Evolutionary conservation across 1,140 invertebrate species (phyloP), one percentile per base, ranked within the genome.

Genomic region (Drosophila ohnishii): DNA sequence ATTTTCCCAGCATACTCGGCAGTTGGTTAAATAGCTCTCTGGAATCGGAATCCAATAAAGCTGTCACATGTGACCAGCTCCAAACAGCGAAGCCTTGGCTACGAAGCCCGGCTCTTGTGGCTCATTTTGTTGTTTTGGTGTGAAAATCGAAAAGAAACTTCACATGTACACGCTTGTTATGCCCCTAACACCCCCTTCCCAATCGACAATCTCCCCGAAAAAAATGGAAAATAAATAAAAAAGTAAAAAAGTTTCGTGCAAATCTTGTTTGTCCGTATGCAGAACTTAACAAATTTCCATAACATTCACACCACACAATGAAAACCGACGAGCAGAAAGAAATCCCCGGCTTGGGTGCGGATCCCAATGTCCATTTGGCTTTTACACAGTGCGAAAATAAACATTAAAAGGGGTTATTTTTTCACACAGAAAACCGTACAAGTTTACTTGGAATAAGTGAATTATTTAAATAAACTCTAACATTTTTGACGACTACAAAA

Each of bases 231-330:
- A 35, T 8, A 22, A 53, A 22, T 22, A 53, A 55, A 55, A 53
- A 22, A 19, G 16, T 14, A 14, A 3, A 14, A 73, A 76, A 70
- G 79, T 79, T 86, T 86, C 82, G 83, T 87, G 83, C 82, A 86
- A 86, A 79, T 86, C 71, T 86, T 87, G 78, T 84, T 76, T 66
- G 70, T 69, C 76, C 83, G 80, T 86, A 78, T 83, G 75, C 82
- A 87, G 83, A 86, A 87, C 83, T 82, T 83, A 87, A 86, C 82
- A 87, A 86, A 86, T 86, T 86, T 86, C 83, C 83, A 86, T 86
- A 86, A 86, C 82, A 86, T 86, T 86, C 82, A 86, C 82, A 87
- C 82, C 78, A 67, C 64, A 86, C 82, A 85, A 87, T 86, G 82
- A 75, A 82, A 79, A 40, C 25, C 59, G 78, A 50, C 44, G 65